Conservation (phyloP, 2,888 invertebrate genomes). For the Apodemia duryi region DNA sequence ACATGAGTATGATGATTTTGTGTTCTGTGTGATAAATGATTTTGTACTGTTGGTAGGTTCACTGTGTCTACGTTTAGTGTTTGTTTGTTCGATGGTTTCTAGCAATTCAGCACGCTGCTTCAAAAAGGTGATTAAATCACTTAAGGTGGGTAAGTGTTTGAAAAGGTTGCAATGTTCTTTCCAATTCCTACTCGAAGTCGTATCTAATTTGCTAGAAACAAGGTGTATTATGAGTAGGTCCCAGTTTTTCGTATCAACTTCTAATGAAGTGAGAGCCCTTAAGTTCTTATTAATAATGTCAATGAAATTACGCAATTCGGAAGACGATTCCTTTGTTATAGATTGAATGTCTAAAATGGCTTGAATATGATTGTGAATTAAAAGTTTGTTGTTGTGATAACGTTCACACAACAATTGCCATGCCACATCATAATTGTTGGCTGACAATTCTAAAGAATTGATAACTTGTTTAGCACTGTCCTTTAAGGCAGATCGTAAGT, state of each 20-base stretch:
- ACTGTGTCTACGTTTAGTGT: background rate
- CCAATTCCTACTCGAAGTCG: background rate
- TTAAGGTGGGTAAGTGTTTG: background rate
- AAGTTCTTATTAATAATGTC: background rate
- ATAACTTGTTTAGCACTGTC: too few relatives aligned
- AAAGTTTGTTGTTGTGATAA: background rate
- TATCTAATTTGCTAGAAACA: background rate
- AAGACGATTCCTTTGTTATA: background rate
- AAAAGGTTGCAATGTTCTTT: background rate
- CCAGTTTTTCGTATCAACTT: background rate
- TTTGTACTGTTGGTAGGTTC: background rate
- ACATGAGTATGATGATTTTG: background rate
- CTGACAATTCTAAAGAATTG: too few relatives aligned
- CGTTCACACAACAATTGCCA: constrained; percentile 1
- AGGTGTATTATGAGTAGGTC: background rate
- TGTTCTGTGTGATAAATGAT: background rate
- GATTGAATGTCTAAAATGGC: background rate
- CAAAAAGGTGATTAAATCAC: background rate
- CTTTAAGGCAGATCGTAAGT: too few relatives aligned
- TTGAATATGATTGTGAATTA: background rate
- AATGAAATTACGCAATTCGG: background rate
- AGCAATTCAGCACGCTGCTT: background rate
- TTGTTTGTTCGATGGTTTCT: background rate
- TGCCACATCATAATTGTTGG: background rate
- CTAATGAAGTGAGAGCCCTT: background rate